Percentiles rank a stretch among this genome's conserved stretches.
These are phyloP conservation scores for Bilobella aurantiaca DNA, from an alignment of 1,140 invertebrate species.

Conservation along the genomic window DNA sequence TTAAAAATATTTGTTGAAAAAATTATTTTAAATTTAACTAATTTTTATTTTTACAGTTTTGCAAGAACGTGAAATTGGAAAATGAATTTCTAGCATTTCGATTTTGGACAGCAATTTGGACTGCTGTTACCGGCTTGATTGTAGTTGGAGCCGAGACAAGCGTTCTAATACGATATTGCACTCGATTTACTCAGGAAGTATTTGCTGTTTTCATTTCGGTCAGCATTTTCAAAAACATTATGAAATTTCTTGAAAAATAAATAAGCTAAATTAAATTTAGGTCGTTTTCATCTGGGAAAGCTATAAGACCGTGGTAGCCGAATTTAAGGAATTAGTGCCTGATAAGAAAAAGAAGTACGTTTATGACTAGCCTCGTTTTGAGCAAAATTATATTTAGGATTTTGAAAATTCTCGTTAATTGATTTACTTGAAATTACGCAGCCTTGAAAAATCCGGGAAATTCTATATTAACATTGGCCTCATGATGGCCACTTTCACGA, in stretches of 20 bases:
- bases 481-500: background rate
- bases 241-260: constrained; percentile 16
- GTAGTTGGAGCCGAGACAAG: constrained; percentile 83
- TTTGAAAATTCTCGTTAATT: background rate
- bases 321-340: background rate
- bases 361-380: background rate
- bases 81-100: constrained; percentile 79
- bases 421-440: background rate
- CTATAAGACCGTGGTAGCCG: background rate
- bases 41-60: constrained; percentile 52
- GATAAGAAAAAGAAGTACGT: background rate
- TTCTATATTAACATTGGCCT: background rate
- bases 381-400: background rate
- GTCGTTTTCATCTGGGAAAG: background rate
- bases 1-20: background rate
- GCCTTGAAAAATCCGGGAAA: background rate
- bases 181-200: constrained; percentile 92
- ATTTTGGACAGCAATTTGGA: constrained; percentile 81
- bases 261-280: background rate
- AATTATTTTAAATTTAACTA: background rate
- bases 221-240: constrained; percentile 50
- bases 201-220: constrained; percentile 92
- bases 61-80: constrained; percentile 48
- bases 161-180: constrained; percentile 78
- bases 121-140: constrained; percentile 65